Percentiles rank a stretch among this genome's conserved stretches.
Conservation (phyloP, 1,140 invertebrate genomes). For the Littorina saxatilis region DNA sequence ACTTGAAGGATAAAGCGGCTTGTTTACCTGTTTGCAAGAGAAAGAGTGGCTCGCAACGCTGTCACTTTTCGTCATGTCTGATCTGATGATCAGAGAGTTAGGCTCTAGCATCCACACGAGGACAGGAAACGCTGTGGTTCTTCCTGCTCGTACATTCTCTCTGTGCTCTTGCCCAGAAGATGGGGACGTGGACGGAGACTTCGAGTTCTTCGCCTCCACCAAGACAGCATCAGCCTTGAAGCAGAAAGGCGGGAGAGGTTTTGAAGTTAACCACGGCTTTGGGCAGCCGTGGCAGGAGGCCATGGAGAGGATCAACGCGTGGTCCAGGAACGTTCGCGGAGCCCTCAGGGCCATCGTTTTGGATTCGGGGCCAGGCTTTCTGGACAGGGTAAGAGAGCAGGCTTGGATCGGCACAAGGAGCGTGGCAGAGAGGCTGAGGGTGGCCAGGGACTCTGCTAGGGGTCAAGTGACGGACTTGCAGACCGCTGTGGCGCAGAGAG, state of each 20-base stretch:
- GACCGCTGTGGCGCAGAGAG: background rate
- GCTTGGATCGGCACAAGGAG: background rate
- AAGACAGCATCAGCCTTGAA: too few species aligned
- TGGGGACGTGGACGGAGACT: background rate
- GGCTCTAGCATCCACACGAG: background rate
- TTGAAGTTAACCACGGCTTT: too few species aligned
- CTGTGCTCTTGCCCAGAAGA: too few species aligned
- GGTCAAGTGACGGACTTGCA: background rate
- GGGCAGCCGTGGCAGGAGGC: too few species aligned
- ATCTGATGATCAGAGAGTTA: background rate
- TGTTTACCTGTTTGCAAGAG: too few species aligned
- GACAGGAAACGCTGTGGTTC: background rate
- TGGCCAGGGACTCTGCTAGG: background rate
- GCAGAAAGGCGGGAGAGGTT: too few species aligned
- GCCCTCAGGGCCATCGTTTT: background rate
- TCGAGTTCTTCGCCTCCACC: background rate
- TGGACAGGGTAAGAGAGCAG: background rate
- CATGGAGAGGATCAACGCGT: background rate
- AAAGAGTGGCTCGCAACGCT: too few species aligned
- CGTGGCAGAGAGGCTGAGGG: background rate
- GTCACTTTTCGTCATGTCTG: background rate
- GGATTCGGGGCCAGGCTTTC: background rate
- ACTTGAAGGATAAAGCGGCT: too few species aligned
- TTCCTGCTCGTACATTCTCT: background rate
- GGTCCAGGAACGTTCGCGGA: too few species aligned